phyloP scores from a whole-genome alignment of 2,888 invertebrate species.

The Eristalis pertinax region DNA sequence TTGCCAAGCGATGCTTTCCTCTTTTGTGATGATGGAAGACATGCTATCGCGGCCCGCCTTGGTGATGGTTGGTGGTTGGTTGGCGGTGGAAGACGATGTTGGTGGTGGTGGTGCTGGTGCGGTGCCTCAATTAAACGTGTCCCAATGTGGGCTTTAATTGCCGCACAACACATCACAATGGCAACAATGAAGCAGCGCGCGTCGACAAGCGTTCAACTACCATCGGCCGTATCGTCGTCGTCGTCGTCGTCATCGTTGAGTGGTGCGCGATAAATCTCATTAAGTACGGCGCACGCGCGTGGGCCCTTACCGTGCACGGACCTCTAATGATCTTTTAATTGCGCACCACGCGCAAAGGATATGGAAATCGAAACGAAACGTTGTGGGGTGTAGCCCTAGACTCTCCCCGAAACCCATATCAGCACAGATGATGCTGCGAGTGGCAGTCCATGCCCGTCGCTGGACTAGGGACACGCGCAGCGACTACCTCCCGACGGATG shows the following conservation, averaged over 20 bases:
- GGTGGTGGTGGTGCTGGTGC: constrained; percentile 35
- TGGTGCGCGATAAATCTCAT: constrained; percentile 67
- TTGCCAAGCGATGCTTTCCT: constrained; percentile 47
- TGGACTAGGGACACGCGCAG: constrained; percentile 20
- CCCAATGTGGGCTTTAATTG: constrained; percentile 72
- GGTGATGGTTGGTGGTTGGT: neutral
- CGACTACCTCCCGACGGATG: constrained; percentile 3
- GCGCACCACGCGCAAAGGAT: constrained; percentile 57
- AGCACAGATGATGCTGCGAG: constrained; percentile 49
- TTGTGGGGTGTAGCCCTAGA: constrained; percentile 44
- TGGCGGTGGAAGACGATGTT: neutral
- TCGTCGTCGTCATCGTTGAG: constrained; percentile 7
- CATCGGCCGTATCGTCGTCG: constrained; percentile 21
- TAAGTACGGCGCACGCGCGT: constrained; percentile 58
- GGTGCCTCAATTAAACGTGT: constrained; percentile 68
- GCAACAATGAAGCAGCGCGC: constrained; percentile 59
- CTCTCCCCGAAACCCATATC: constrained; percentile 46
- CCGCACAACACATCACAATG: constrained; percentile 66
- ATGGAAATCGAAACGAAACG: constrained; percentile 37
- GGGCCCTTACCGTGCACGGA: constrained; percentile 33
- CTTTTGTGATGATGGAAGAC: constrained; percentile 65
- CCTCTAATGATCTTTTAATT: constrained; percentile 71
- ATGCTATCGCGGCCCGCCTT: constrained; percentile 7
- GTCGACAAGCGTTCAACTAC: constrained; percentile 67
- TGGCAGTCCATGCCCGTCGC: no score